These are phyloP conservation scores for Cygnus olor DNA, from an alignment of 2,797 vertebrate genomes.

Conservation along the genomic window DNA sequence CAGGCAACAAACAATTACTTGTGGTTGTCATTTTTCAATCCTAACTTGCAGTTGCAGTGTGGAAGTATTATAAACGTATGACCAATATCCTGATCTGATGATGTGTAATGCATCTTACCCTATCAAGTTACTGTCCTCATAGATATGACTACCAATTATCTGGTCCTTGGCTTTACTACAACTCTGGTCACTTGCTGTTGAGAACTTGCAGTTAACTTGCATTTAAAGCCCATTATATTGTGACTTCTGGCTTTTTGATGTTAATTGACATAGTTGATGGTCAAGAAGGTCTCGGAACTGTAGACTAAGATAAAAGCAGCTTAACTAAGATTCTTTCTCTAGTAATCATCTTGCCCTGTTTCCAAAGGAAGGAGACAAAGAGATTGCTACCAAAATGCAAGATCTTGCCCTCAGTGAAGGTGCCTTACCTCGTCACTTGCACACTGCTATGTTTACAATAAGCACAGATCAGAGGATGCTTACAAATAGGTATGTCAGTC, in stretches of 20 bases:
- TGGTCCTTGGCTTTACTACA: neutral
- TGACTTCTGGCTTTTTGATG: neutral
- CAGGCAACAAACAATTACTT: neutral
- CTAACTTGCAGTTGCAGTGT: neutral
- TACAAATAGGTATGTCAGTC: slow-evolving; percentile 90
- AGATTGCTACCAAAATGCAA: slow-evolving; percentile 99
- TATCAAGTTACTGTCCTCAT: neutral
- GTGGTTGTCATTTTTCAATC: neutral
- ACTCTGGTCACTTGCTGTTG: neutral
- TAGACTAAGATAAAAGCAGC: slow-evolving; percentile 47
- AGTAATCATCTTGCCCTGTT: slow-evolving; percentile 76
- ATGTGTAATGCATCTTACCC: neutral
- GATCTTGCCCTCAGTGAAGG: slow-evolving; percentile 98
- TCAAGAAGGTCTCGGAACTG: slow-evolving; percentile 31
- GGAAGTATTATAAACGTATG: neutral
- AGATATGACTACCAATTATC: neutral
- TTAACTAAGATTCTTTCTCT: slow-evolving; percentile 67
- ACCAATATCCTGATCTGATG: neutral
- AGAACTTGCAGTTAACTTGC: neutral
- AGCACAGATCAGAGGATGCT: slow-evolving; percentile 98
- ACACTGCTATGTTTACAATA: slow-evolving; percentile 97
- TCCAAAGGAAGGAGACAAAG: slow-evolving; percentile 96
- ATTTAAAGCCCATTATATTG: neutral
- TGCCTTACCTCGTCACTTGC: slow-evolving; percentile 94
- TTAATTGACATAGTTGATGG: neutral